Evolutionary conservation across 2,797 vertebrate genomes (phyloP), one percentile per base, ranked within the genome.

Genomic region (Pseudomugil tenellus): DNA sequence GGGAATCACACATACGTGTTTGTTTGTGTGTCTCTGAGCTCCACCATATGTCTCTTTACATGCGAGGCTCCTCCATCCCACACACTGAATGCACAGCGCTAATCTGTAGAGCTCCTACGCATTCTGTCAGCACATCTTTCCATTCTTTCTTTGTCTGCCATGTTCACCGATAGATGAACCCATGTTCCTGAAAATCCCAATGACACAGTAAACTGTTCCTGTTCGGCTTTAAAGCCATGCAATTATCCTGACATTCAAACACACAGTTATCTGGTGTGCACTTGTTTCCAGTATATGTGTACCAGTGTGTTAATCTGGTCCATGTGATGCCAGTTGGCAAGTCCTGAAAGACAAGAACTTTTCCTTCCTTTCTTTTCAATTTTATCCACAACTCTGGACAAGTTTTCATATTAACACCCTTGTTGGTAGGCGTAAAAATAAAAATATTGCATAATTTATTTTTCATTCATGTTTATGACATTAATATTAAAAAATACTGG

Each of bases 111-210:
- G 83, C 77, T 77, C 76, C 80, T 67, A 76, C 66, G 26, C 63
- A 43, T 29, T 67, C 29, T n/a, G 14, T 80, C 66, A 57, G 32
- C 23, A 19, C 54, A 63, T 67, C 4, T 81, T 70, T 62, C 13
- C 2, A 11, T 10, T 39, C 14, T 46, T 29, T 74, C 48, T 70
- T 74, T 85, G 81, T 81, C 67, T 76, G 74, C 62, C 82, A 83
- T 73, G 66, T 87, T 91, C 89, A 88, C 83, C 86, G 60, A 78
- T 67, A 83, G 72, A 69, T 91, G 85, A 91, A 90, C 86, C 66
- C 86, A 57, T 81, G 85, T 91, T 81, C 80, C 77, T 66, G 76
- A 84, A 88, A 89, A 89, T 84, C 79, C 69, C 68, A 86, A 84
- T 80, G 74, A 86, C 89, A 87, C 81, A 83, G 76, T 90, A 82